Base-by-base conservation (phyloP, 2,888 invertebrate genomes). In the Lithophane semibrunnea region DNA sequence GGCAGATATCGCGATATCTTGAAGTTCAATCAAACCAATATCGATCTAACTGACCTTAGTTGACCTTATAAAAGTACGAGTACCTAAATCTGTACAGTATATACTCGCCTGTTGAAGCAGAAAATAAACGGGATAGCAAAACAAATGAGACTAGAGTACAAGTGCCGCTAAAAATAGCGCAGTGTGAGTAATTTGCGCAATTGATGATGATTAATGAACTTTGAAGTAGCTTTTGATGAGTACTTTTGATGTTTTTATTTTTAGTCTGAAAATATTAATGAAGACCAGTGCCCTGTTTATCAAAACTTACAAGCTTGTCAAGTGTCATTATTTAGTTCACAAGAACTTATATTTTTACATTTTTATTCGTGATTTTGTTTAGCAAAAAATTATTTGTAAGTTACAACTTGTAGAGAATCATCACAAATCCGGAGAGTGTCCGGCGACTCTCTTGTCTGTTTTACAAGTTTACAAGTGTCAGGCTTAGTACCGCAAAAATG, bases 141-240 rank as follows among this genome's bases (percentile, higher is more conserved):
- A 58, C 79, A 68, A 76, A 73, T 37, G 66, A 73, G 44, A 52
- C 77, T 29, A 64, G 49, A 73, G 24, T 54, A 73, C 68, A 65
- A 84, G 72, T 73, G 72, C 54, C 29, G 73, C 72, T 69, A 85
- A 76, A 82, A 66, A 84, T 82, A 77, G 63, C 56, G 3, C 47
- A 52, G 66, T 66, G 79, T 44, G 73, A 73, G 79, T 71, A 63
- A 56, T 68, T 69, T 65, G 18, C 72, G 72, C 52, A 61, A 77
- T 73, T 66, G 66, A 74, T 63, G 68, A 79, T 75, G 82, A 84
- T 84, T 84, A 84, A 84, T 84, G 85, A 21, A 61, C 58, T 29
- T 44, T 81, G 70, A 66, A 77, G 77, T 77, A 73, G 83, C 70
- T 68, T 70, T 73, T 49, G 64, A 56, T 44, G 68, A 10, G 24